These are phyloP conservation scores for Dendrophyllia cribrosa DNA, from an alignment of 64 coral and sea anemone species.

Conservation along the genomic window DNA sequence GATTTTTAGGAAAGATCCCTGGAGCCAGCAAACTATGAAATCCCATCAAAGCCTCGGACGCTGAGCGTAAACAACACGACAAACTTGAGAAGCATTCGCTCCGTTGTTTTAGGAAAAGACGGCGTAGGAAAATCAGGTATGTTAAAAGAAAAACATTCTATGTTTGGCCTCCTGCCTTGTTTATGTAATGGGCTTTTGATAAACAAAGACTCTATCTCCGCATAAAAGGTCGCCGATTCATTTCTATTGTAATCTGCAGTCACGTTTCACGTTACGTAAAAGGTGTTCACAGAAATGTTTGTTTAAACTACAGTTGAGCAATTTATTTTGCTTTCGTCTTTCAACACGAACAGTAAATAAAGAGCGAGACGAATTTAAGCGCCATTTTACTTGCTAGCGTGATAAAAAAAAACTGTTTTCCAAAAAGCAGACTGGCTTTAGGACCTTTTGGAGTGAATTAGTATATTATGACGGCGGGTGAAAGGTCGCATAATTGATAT, in stretches of 20 bases:
- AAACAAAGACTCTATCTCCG: background rate
- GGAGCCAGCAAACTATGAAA: constrained; percentile 22
- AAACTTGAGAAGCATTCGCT: constrained; percentile 32
- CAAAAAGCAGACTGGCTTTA: too few relatives aligned
- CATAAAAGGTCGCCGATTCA: background rate
- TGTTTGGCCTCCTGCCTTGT: background rate
- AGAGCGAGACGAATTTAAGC: background rate
- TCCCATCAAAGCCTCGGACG: constrained; percentile 4
- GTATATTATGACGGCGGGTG: background rate
- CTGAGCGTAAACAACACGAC: background rate
- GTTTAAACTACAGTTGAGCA: background rate
- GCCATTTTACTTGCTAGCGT: too few relatives aligned
- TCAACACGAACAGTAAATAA: background rate
- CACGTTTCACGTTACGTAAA: background rate
- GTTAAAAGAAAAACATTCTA: constrained; percentile 19
- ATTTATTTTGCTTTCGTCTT: background rate
- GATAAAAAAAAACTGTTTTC: too few relatives aligned
- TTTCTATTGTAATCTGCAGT: background rate
- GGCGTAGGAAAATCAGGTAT: constrained; percentile 55
- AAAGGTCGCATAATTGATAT: background rate
- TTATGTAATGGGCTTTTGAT: background rate
- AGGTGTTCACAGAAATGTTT: background rate
- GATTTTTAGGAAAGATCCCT: constrained; percentile 1
- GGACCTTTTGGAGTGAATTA: background rate
- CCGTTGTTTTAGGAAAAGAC: constrained; percentile 41